Evolutionary conservation across 2,113 vertebrate species (phyloP).

Genomic region (Chlorodrepanis virens): DNA sequence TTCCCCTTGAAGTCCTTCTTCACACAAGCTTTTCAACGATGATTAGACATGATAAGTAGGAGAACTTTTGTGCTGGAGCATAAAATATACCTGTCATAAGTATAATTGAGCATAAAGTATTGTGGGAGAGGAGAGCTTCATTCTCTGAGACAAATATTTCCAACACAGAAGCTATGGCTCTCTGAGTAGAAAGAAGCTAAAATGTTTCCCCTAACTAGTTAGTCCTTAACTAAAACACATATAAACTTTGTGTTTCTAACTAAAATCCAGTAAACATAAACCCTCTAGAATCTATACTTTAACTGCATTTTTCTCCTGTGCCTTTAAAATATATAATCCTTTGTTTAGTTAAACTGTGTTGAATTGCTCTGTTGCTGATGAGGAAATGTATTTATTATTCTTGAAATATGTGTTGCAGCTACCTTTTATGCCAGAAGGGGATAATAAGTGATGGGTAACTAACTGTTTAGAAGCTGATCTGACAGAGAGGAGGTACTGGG

Average conservation of each 20-base stretch:
- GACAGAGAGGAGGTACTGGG: neutral
- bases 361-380: neutral
- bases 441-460: slow-evolving; percentile 14
- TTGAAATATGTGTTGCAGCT: slow-evolving; percentile 1
- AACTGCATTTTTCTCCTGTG: neutral
- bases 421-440: neutral
- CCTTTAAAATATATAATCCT: neutral
- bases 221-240: neutral
- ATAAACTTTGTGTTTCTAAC: neutral
- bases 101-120: neutral
- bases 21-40: neutral
- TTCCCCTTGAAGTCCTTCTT: neutral
- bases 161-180: neutral
- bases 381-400: slow-evolving; percentile 9
- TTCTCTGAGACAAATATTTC: neutral
- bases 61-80: neutral
- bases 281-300: neutral
- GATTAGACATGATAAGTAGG: neutral
- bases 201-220: neutral
- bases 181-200: neutral
- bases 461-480: neutral
- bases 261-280: neutral
- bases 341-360: neutral
- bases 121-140: neutral
- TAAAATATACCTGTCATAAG: neutral